Evolutionary conservation across 2,888 invertebrate genomes (phyloP).

Genomic region (Idaea aversata): DNA sequence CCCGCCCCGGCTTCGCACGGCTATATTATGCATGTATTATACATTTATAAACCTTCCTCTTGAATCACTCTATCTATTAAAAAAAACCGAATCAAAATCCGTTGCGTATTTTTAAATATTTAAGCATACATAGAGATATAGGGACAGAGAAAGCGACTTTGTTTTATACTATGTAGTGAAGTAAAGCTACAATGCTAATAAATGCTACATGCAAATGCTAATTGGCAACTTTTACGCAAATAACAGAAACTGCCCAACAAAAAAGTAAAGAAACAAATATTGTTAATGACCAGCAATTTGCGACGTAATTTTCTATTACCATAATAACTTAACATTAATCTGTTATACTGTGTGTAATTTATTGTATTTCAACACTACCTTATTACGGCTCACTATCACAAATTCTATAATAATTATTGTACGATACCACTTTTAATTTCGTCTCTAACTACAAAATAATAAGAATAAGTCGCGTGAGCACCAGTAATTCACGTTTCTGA

Average conservation of each 20-base stretch:
- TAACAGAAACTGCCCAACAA: not conserved
- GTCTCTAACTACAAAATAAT: conserved; percentile 71
- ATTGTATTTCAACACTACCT: conserved; percentile 24
- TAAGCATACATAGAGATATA: too few relatives aligned
- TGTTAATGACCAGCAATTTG: not conserved
- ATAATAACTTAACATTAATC: conserved; percentile 9
- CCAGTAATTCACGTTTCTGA: conserved; percentile 59
- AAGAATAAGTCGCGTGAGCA: conserved; percentile 67
- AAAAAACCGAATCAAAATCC: too few relatives aligned
- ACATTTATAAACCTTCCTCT: too few relatives aligned
- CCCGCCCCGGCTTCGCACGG: too few relatives aligned
- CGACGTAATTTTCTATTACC: not conserved
- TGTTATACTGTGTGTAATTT: conserved; percentile 23
- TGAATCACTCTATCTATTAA: too few relatives aligned
- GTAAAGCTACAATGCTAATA: not conserved
- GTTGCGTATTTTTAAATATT: too few relatives aligned
- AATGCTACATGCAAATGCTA: not conserved
- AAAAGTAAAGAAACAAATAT: not conserved
- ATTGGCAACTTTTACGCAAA: not conserved
- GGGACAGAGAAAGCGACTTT: too few relatives aligned
- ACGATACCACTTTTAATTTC: conserved; percentile 65
- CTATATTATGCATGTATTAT: too few relatives aligned
- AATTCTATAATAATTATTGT: conserved; percentile 53
- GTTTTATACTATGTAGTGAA: too few relatives aligned
- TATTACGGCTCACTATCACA: conserved; percentile 35